These are phyloP conservation scores for Pharmacophagus antenor DNA, from an alignment of 2,888 invertebrate genomes.

Conservation along the genomic window DNA sequence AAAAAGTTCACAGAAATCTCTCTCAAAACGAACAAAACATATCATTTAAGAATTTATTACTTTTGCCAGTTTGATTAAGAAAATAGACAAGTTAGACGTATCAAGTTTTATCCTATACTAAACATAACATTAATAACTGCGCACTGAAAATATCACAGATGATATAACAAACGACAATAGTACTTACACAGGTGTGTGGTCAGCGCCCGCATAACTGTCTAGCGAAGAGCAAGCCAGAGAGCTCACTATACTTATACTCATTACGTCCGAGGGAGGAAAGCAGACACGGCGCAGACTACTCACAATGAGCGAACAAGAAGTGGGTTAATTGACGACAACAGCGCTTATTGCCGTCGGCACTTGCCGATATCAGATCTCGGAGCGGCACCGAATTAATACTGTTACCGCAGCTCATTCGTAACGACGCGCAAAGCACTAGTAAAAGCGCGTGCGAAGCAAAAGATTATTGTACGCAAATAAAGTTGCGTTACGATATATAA, in stretches of 20 bases:
- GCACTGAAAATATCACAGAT: not conserved
- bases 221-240: conserved; percentile 54
- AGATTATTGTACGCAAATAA: conserved; percentile 3
- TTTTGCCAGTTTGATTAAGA: not conserved
- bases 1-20: too few species aligned
- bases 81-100: not conserved
- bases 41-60: too few species aligned
- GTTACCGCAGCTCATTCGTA: conserved; percentile 20
- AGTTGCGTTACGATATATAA: too few species aligned
- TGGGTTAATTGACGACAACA: conserved; percentile 78
- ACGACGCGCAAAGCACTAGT: conserved; percentile 19
- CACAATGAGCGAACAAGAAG: conserved; percentile 67
- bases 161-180: conserved; percentile 26
- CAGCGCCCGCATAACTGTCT: conserved; percentile 59
- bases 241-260: conserved; percentile 66
- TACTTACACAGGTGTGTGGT: conserved; percentile 41
- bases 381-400: conserved; percentile 46
- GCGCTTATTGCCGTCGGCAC: conserved; percentile 59
- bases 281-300: conserved; percentile 73
- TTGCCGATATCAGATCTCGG: conserved; percentile 58
- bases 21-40: too few species aligned
- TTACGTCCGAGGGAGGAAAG: conserved; percentile 66
- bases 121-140: not conserved
- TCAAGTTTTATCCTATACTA: not conserved
- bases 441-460: conserved; percentile 6